Conservation (phyloP, 2,797 vertebrate species). For the Sebastiscus albofasciatus region DNA sequence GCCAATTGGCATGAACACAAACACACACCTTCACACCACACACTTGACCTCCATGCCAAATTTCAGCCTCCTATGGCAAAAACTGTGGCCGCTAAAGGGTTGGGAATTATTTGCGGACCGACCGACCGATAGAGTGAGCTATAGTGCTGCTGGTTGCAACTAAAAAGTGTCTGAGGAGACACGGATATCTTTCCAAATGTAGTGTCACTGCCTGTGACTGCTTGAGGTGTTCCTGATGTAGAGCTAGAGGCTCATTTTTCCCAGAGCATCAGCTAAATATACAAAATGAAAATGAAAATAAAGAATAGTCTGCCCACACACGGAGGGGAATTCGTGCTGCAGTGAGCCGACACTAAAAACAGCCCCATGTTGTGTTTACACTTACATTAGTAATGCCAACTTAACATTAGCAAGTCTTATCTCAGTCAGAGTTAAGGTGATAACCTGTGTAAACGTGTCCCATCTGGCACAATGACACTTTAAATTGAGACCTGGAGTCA, state of each 20-base stretch:
- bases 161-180: neutral
- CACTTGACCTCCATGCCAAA: no score
- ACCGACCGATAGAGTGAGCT: no score
- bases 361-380: neutral
- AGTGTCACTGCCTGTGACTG: neutral
- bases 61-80: no score
- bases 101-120: rapidly evolving
- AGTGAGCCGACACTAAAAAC: neutral
- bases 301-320: neutral
- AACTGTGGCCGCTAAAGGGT: no score
- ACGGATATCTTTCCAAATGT: neutral
- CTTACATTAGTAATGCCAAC: neutral
- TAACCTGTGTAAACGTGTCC: neutral
- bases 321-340: neutral
- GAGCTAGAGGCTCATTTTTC: neutral
- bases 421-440: neutral
- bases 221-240: neutral
- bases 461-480: neutral
- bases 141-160: no score
- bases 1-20: no score
- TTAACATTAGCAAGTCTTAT: neutral
- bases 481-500: neutral
- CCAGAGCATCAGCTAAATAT: neutral
- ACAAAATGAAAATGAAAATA: neutral
- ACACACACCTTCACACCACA: no score